phyloP scores from a whole-genome alignment of 2,113 vertebrate genomes.

The Clarias magur region DNA sequence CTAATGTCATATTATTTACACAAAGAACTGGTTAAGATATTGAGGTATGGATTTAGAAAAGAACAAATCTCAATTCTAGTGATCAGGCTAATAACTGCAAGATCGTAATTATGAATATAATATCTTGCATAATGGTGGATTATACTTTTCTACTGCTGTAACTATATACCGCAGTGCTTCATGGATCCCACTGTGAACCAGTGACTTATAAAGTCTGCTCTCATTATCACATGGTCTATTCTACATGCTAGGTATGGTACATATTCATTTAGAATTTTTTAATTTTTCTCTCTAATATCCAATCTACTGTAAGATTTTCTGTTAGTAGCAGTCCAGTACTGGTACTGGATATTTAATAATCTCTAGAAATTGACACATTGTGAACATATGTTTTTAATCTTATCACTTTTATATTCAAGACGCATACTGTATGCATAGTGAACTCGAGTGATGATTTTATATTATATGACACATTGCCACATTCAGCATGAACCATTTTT shows the following conservation, averaged over 20 bases:
- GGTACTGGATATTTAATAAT: not conserved
- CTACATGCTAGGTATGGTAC: not conserved
- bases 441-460: not conserved
- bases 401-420: not conserved
- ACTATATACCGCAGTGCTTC: not conserved
- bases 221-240: not conserved
- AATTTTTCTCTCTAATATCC: not conserved
- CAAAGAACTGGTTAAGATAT: not conserved
- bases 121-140: not conserved
- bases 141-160: not conserved
- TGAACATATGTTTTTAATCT: not conserved
- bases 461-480: not conserved
- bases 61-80: not conserved
- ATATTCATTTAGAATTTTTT: not conserved
- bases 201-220: not conserved
- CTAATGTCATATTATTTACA: not conserved
- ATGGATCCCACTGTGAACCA: not conserved
- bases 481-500: not conserved
- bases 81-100: not conserved
- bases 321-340: not conserved
- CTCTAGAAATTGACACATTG: not conserved
- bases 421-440: not conserved
- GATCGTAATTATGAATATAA: not conserved
- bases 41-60: not conserved
- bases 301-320: not conserved